Base-by-base conservation (phyloP, 2,113 vertebrate species). In the Spheniscus mendiculus region DNA sequence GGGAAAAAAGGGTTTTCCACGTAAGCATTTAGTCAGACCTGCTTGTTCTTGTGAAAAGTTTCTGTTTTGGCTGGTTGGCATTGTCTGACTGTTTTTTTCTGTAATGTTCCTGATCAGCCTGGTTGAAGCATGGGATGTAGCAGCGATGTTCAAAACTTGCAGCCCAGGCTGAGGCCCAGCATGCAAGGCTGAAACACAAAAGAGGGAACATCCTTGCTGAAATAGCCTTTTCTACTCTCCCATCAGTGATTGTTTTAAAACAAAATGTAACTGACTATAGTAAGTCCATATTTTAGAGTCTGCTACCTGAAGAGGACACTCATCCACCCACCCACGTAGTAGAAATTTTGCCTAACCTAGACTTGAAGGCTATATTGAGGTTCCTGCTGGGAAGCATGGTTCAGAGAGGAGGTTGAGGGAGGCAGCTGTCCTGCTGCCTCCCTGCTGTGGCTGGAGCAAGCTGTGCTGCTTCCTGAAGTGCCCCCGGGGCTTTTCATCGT, bases 361-460 rank as follows among this genome's bases (percentile, higher is more conserved):
- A 30, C 6, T 9, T 66, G 45, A 70, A 53, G 22, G 34, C 16
- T 94, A 2, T 89, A 45, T 81, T 80, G 19, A 29, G 58, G 21
- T 52, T 77, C 25, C 58, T 90, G 21, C 40, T 4, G 15, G 61
- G 30, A 84, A 45, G 25, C 19, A 3, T 2, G 5, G 15, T 12
- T 77, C 30, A 18, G 56, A 63, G 62, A 19, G 19, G 27, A 83
- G 25, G 8, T 53, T 23, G 17, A 65, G 61, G 30, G 36, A 76
- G 22, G 17, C 56, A 63, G n/a, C 5, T 0, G 1, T 8, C 1
- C 62, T 2, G 2, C 74, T 82, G 79, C 20, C 20, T 88, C 27
- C 26, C 13, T 0, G 0, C 15, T 0, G 0, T 0, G 7, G 40
- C 42, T 2, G 2, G 19, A 13, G 6, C 15, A 50, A 66, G 5